phyloP scores from a whole-genome alignment of 2,888 invertebrate genomes.

The Leucophenga montana region DNA sequence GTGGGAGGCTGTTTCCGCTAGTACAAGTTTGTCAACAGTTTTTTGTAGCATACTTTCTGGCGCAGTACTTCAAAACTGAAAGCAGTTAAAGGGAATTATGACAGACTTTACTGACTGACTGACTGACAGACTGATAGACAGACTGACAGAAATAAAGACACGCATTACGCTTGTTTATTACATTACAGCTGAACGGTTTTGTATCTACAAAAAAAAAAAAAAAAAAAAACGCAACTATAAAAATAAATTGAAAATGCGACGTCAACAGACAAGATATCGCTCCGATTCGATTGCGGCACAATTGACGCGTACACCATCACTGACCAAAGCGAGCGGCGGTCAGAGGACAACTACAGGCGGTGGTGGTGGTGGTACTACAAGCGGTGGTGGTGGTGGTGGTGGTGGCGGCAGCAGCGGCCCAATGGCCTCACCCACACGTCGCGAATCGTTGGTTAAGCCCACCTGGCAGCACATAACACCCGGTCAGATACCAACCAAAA shows the following conservation, averaged over 20 bases:
- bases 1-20: slow-evolving; percentile 28
- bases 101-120: too few species aligned
- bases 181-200: too few species aligned
- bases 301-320: slow-evolving; percentile 51
- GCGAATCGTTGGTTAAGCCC: slow-evolving; percentile 72
- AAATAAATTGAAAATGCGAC: slow-evolving; percentile 50
- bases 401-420: slow-evolving; percentile 31
- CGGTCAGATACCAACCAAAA: slow-evolving; percentile 70
- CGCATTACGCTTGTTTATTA: neutral
- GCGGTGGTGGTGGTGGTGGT: too few species aligned
- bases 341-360: slow-evolving; percentile 9
- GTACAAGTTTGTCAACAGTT: neutral
- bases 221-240: neutral
- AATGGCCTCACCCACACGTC: slow-evolving; percentile 56
- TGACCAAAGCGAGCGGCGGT: slow-evolving; percentile 39
- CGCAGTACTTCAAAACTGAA: slow-evolving; percentile 1
- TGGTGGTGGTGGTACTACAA: too few species aligned
- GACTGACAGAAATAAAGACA: neutral
- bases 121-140: too few species aligned
- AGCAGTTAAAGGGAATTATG: neutral
- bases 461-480: slow-evolving; percentile 73
- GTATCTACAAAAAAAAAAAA: neutral
- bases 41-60: slow-evolving; percentile 5
- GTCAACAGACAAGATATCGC: slow-evolving; percentile 59
- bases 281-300: slow-evolving; percentile 56